Evolutionary conservation across 2,888 invertebrate genomes (phyloP), one percentile per base, ranked within the genome.

Genomic region (Drosophila merina): DNA sequence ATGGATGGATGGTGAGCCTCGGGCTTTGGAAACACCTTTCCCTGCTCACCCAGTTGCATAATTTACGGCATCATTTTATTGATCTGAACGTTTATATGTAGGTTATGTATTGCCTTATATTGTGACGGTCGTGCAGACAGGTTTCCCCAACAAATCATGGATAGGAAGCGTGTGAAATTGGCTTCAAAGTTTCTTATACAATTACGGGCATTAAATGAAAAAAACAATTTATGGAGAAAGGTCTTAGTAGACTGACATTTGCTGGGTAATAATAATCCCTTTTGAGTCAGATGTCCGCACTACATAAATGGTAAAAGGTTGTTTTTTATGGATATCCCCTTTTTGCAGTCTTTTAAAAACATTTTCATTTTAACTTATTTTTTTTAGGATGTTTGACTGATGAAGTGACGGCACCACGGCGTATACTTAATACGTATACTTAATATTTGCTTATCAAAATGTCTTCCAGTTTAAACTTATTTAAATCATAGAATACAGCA

Each of bases 41-140:
- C 57, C 72, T 72, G 72, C 51, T 57, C 62, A 57, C 55, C 51
- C 63, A 77, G 66, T 84, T 84, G 77, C 84, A 85, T 85, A 84
- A 85, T 85, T 85, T 84, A 85, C 73, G 59, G 76, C 79, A 76
- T 82, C 77, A 76, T 67, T 74, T 73, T 72, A 81, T 83, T 76
- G 82, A 85, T 76, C 72, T 79, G 68, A 83, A 85, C 85, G 59
- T 74, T 77, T 72, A 52, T 52, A 85, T 82, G 74, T 77, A 47
- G 77, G 85, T 79, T 85, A 85, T 77, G 76, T 69, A 71, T 63
- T 58, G 49, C 57, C 70, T 70, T 60, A 58, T 44, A 68, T 70
- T 69, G 55, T 54, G 33, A 7, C 48, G 48, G 56, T 67, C 48
- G 31, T 42, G 36, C 50, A 30, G 54, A 51, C 69, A 44, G 54